These are phyloP conservation scores for Pseudococcus jackbeardsleyi DNA, from an alignment of 2,888 invertebrate species.

Conservation along the genomic window DNA sequence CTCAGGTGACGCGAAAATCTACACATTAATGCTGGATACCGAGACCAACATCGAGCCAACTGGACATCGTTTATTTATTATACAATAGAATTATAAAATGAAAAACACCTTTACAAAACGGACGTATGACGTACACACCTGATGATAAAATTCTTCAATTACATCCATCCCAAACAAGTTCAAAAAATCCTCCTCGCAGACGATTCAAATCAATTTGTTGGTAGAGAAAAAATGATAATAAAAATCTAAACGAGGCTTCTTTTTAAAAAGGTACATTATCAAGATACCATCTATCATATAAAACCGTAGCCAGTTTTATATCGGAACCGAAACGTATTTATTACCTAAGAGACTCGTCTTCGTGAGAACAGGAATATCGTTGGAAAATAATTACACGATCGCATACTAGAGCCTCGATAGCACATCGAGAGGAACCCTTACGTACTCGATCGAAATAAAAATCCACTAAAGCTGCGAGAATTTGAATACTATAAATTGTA, in stretches of 20 bases:
- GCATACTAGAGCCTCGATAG: neutral
- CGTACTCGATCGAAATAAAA: neutral
- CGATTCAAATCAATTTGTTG: neutral
- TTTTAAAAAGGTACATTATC: neutral
- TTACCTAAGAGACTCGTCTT: conserved; percentile 21
- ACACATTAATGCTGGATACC: neutral
- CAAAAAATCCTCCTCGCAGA: neutral
- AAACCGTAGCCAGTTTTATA: neutral
- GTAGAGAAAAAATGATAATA: neutral
- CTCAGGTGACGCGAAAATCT: neutral
- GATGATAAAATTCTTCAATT: neutral
- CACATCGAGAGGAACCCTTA: neutral
- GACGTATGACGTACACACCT: neutral
- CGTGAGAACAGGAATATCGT: neutral
- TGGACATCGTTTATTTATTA: conserved; percentile 1
- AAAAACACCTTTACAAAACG: neutral
- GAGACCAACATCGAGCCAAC: no score
- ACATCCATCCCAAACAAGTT: neutral
- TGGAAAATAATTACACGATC: neutral
- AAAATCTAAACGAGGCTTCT: neutral
- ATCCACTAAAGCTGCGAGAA: neutral
- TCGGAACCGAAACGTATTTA: conserved; percentile 18
- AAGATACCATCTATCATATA: conserved; percentile 11
- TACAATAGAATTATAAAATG: neutral
- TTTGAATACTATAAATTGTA: neutral